Conservation (phyloP, 2,888 invertebrate genomes). For the Leptopilina myrica region DNA sequence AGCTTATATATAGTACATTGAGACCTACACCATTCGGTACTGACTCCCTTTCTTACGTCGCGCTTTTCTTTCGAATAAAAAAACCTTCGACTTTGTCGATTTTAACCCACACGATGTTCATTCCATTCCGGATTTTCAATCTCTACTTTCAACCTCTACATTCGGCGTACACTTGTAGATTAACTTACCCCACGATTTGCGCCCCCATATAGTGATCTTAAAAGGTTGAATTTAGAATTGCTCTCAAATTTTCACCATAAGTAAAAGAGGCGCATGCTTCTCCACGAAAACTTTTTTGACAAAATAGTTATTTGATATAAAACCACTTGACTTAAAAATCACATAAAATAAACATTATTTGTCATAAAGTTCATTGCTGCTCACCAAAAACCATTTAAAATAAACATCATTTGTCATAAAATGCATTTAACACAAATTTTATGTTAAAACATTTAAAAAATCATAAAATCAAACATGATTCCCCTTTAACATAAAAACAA, state of each 20-base stretch:
- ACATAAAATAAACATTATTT: too few species aligned
- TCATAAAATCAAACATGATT: too few species aligned
- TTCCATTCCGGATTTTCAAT: neutral
- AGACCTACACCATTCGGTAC: slow-evolving; percentile 33
- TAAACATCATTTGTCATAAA: too few species aligned
- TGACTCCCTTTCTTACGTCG: slow-evolving; percentile 8
- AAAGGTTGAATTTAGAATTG: neutral
- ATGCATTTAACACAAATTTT: too few species aligned
- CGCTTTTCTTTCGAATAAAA: slow-evolving; percentile 44
- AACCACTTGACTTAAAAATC: too few species aligned
- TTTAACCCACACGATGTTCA: slow-evolving; percentile 25
- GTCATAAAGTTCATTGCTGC: too few species aligned
- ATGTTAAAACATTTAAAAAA: too few species aligned
- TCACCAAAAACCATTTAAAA: too few species aligned
- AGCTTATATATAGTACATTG: slow-evolving; percentile 23
- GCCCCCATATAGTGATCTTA: neutral
- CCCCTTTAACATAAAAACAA: too few species aligned
- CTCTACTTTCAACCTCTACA: neutral
- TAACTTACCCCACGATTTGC: neutral
- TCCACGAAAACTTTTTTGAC: too few species aligned
- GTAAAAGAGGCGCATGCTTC: too few species aligned
- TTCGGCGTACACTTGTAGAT: neutral
- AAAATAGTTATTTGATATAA: too few species aligned
- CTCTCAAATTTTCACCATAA: neutral
- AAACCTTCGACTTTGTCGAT: slow-evolving; percentile 49